Evolutionary conservation across 23 tunicate genomes (phyloP).

Genomic region (Styela clava): DNA sequence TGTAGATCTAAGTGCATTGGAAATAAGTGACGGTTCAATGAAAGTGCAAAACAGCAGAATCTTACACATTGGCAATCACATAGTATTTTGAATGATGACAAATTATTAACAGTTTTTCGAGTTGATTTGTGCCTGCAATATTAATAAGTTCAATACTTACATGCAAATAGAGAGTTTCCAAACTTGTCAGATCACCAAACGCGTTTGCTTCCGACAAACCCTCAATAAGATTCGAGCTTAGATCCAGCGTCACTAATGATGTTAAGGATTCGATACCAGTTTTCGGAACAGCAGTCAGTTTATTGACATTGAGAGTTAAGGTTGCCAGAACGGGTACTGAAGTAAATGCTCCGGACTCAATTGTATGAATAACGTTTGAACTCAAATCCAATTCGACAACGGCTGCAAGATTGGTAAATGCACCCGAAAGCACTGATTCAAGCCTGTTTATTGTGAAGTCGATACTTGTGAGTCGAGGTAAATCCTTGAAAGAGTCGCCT

Average conservation of each 20-base stretch:
- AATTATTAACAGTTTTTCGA: too few species aligned
- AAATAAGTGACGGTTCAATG: too few species aligned
- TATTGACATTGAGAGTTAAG: slow-evolving; percentile 34
- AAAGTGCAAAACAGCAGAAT: too few species aligned
- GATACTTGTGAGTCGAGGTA: slow-evolving; percentile 47
- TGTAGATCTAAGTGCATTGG: too few species aligned
- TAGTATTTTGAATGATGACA: too few species aligned
- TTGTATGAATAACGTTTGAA: slow-evolving; percentile 53
- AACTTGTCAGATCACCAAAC: slow-evolving; percentile 49
- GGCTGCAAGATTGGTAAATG: slow-evolving; percentile 45
- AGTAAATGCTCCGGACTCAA: slow-evolving; percentile 52
- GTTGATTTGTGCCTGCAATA: too few species aligned
- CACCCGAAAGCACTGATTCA: slow-evolving; percentile 39
- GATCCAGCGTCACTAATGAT: slow-evolving; percentile 51
- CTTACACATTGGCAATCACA: too few species aligned
- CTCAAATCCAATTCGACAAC: slow-evolving; percentile 45
- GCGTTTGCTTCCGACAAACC: slow-evolving; percentile 41
- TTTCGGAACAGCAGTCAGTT: slow-evolving; percentile 58
- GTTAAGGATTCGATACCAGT: slow-evolving; percentile 33
- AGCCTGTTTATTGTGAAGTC: slow-evolving; percentile 43
- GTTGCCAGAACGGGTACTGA: slow-evolving; percentile 35
- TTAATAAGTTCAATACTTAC: slow-evolving; percentile 5
- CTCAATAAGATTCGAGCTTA: slow-evolving; percentile 45
- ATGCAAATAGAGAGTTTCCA: slow-evolving; percentile 26
- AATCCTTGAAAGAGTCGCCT: slow-evolving; percentile 40